Percentiles rank a stretch among this genome's conserved stretches.
Evolutionary conservation across 2,113 vertebrate species (phyloP).

Genomic region (Candoia aspera): DNA sequence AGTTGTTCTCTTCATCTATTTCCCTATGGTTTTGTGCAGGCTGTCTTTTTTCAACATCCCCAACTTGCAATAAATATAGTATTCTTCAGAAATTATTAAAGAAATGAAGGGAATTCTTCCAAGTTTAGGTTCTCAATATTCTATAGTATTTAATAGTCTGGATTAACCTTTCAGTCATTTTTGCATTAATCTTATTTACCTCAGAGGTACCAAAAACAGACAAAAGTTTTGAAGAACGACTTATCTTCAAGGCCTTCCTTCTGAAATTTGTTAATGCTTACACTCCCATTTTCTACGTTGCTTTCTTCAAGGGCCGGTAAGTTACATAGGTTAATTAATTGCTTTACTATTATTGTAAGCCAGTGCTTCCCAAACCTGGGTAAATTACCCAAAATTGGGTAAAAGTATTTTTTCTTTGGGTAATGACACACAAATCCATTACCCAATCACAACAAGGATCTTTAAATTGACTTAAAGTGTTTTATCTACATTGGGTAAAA

Average conservation of each 20-base stretch:
- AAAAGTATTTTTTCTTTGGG: no score
- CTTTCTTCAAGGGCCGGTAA: slow-evolving; percentile 97
- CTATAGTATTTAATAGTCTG: not conserved
- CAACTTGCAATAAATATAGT: not conserved
- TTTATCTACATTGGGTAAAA: no score
- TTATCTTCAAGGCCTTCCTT: slow-evolving; percentile 96
- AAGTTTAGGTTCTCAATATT: not conserved
- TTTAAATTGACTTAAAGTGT: no score
- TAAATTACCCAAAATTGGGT: no score
- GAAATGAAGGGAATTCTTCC: not conserved
- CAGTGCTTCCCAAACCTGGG: no score
- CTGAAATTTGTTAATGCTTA: slow-evolving; percentile 97
- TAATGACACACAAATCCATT: no score
- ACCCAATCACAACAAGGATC: no score
- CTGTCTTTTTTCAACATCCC: not conserved
- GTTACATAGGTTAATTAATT: slow-evolving; percentile 31
- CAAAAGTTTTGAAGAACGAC: slow-evolving; percentile 92
- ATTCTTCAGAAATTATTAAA: not conserved
- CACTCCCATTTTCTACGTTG: slow-evolving; percentile 96
- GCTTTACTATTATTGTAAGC: not conserved
- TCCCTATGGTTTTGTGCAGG: not conserved
- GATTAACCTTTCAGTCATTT: rapidly evolving
- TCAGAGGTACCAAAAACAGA: slow-evolving; percentile 98
- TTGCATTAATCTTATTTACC: slow-evolving; percentile 27
- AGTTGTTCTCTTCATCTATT: not conserved